Evolutionary conservation across 2,888 invertebrate genomes (phyloP).

Genomic region (Clanis bilineata): DNA sequence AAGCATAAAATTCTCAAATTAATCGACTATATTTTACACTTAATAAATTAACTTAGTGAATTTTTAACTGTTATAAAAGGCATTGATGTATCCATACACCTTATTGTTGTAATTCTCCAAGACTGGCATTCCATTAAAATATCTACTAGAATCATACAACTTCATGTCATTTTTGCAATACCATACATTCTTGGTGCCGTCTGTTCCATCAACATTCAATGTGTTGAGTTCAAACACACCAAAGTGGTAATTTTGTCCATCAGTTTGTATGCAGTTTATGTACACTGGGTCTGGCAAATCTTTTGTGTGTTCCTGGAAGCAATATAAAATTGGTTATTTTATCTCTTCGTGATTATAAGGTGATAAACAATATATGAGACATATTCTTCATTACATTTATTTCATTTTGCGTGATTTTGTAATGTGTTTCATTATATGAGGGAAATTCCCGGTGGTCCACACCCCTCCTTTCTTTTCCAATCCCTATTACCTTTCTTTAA

Average conservation of each 20-base stretch:
- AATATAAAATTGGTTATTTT: conserved; percentile 24
- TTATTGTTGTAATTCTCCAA: conserved; percentile 89
- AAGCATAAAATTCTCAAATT: conserved; percentile 32
- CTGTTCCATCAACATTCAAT: conserved; percentile 83
- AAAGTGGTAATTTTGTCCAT: conserved; percentile 90
- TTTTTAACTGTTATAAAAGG: conserved; percentile 87
- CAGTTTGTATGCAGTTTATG: conserved; percentile 91
- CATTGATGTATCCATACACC: conserved; percentile 89
- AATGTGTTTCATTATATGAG: no score
- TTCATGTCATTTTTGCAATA: conserved; percentile 86
- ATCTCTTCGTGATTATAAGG: neutral
- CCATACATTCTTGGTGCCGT: conserved; percentile 89
- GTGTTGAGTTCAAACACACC: conserved; percentile 93
- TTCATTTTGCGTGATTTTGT: no score
- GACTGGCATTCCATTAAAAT: conserved; percentile 84
- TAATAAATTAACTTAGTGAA: conserved; percentile 36
- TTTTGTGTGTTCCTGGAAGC: conserved; percentile 80
- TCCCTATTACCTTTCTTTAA: no score
- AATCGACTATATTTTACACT: conserved; percentile 38
- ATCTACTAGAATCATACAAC: conserved; percentile 85
- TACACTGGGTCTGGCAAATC: conserved; percentile 89
- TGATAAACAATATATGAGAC: conserved; percentile 22
- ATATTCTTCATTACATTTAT: no score
- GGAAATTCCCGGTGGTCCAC: no score
- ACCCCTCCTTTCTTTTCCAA: no score